These are phyloP conservation scores for Phrixothrix hirtus DNA, from an alignment of 2,888 invertebrate genomes.

Conservation along the genomic window DNA sequence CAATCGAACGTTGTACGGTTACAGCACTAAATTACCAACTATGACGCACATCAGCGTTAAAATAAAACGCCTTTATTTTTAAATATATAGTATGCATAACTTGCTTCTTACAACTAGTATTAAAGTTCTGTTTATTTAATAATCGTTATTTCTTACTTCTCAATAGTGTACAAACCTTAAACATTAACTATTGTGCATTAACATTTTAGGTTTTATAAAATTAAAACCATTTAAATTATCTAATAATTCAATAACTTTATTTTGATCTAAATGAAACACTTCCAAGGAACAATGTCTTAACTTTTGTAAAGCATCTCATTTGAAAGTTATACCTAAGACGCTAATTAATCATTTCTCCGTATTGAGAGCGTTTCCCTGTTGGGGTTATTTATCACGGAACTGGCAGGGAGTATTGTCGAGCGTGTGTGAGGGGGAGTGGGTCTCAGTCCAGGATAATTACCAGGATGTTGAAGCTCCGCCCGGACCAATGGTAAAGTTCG, in stretches of 20 bases:
- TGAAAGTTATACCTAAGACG: slow-evolving; percentile 41
- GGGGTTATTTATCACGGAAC: slow-evolving; percentile 55
- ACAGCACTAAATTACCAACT: too few relatives aligned
- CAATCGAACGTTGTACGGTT: too few relatives aligned
- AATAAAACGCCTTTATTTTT: too few relatives aligned
- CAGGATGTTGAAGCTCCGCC: slow-evolving; percentile 55
- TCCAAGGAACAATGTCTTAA: slow-evolving; percentile 19
- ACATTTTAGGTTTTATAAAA: not conserved
- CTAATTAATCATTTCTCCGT: slow-evolving; percentile 57
- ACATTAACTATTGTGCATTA: not conserved
- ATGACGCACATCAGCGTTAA: too few relatives aligned
- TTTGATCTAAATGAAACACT: slow-evolving; percentile 13
- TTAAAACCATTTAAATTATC: not conserved
- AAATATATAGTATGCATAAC: too few relatives aligned
- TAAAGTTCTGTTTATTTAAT: too few relatives aligned
- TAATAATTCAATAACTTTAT: slow-evolving; percentile 1
- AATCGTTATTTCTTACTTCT: too few relatives aligned
- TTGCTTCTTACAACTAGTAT: too few relatives aligned
- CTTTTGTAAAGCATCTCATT: slow-evolving; percentile 28
- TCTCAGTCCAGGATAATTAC: slow-evolving; percentile 58
- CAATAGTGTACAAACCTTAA: too few relatives aligned
- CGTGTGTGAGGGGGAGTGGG: slow-evolving; percentile 55
- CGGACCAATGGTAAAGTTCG: slow-evolving; percentile 52
- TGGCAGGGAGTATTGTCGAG: slow-evolving; percentile 57
- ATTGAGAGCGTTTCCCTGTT: slow-evolving; percentile 58